phyloP scores from a whole-genome alignment of 2,888 invertebrate species.

The Phyto melanocephala region DNA sequence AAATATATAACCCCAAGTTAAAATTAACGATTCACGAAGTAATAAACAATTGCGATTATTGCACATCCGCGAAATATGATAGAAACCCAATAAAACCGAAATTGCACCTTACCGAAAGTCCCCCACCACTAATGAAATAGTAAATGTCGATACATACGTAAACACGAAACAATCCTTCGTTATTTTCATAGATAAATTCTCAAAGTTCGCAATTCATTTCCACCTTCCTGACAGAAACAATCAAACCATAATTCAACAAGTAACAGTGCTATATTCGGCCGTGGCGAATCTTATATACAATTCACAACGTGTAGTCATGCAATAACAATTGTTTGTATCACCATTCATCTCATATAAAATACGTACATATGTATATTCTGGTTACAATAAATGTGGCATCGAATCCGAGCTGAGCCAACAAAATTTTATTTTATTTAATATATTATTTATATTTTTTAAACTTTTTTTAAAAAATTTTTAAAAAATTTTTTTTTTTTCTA shows the following conservation, averaged over 20 bases:
- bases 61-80: slow-evolving; percentile 59
- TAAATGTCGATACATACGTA: slow-evolving; percentile 12
- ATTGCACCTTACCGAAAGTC: slow-evolving; percentile 61
- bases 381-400: too few species aligned
- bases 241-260: slow-evolving; percentile 18
- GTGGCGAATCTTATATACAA: too few species aligned
- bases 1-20: slow-evolving; percentile 52
- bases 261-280: too few species aligned
- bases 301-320: too few species aligned
- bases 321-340: too few species aligned
- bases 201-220: slow-evolving; percentile 37
- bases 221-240: slow-evolving; percentile 20
- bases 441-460: too few species aligned
- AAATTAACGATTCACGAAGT: slow-evolving; percentile 48
- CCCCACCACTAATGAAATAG: slow-evolving; percentile 23
- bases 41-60: slow-evolving; percentile 59
- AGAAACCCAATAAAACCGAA: slow-evolving; percentile 53
- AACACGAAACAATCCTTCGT: slow-evolving; percentile 35
- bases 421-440: too few species aligned
- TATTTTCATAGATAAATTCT: slow-evolving; percentile 42
- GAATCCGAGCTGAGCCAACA: too few species aligned
- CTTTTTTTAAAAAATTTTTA: too few species aligned
- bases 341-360: too few species aligned
- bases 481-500: too few species aligned
- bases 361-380: too few species aligned